phyloP scores from a whole-genome alignment of 2,888 invertebrate genomes.

The Coenonympha arcania region DNA sequence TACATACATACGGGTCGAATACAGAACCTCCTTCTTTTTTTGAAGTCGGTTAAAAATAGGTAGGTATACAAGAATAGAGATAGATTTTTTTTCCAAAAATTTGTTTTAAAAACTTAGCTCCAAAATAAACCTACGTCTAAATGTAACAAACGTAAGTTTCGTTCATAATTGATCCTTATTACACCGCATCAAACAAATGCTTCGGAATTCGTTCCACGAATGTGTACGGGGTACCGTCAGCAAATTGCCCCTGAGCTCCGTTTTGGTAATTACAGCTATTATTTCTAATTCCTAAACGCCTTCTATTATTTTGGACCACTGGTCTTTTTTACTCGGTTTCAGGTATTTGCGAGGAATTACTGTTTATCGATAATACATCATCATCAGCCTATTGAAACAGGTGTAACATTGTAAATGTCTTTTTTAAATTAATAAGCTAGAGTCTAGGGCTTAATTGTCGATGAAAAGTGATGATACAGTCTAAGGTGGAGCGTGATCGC shows the following conservation, averaged over 20 bases:
- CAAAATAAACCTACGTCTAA: background rate
- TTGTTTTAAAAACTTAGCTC: background rate
- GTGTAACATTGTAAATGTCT: no score
- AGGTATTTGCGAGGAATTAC: slow-evolving; percentile 7
- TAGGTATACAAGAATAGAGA: no score
- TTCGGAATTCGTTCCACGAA: slow-evolving; percentile 71
- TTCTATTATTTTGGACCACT: slow-evolving; percentile 19
- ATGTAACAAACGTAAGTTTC: slow-evolving; percentile 48
- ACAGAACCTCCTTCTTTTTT: no score
- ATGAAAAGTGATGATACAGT: no score
- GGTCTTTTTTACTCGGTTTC: slow-evolving; percentile 10
- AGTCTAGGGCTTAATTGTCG: no score
- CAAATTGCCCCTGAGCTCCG: slow-evolving; percentile 45
- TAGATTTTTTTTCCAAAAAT: no score
- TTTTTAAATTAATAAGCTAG: no score
- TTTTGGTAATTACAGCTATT: slow-evolving; percentile 56
- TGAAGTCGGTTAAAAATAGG: no score
- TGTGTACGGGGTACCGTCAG: slow-evolving; percentile 51
- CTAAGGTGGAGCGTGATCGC: no score
- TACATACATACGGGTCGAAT: no score
- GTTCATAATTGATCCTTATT: slow-evolving; percentile 71
- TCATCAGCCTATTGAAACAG: no score
- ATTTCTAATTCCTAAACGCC: slow-evolving; percentile 55
- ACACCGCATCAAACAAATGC: slow-evolving; percentile 72
- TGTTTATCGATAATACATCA: background rate